phyloP scores from a whole-genome alignment of 1,140 invertebrate genomes.

The Drosophila miranda region DNA sequence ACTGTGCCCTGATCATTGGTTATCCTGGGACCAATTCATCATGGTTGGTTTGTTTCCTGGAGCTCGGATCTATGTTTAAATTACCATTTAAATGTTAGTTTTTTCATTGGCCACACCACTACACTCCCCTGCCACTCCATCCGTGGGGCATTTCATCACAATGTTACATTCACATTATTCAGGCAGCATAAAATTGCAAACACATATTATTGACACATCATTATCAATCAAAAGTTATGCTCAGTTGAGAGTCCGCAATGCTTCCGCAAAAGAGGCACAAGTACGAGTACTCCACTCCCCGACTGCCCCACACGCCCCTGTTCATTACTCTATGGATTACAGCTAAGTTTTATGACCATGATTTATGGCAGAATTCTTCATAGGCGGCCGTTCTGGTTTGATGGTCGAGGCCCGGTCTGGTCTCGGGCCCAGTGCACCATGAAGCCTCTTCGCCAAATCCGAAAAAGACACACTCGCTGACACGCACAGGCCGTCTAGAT shows the following conservation, averaged over 20 bases:
- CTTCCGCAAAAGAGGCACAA: conserved; percentile 40
- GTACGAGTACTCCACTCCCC: conserved; percentile 8
- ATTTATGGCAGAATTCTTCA: conserved; percentile 78
- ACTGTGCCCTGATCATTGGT: conserved; percentile 25
- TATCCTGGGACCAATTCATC: conserved; percentile 16
- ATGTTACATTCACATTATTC: conserved; percentile 48
- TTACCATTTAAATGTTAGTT: conserved; percentile 51
- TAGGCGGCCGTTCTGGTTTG: conserved; percentile 80
- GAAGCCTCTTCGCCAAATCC: conserved; percentile 44
- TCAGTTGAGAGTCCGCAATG: conserved; percentile 44
- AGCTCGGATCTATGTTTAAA: conserved; percentile 51
- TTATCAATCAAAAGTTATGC: conserved; percentile 73
- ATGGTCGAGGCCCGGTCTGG: conserved; percentile 32
- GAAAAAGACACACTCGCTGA: conserved; percentile 54
- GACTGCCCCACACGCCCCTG: background rate
- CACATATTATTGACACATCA: conserved; percentile 79
- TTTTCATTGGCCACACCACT: conserved; percentile 1
- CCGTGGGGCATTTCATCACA: conserved; percentile 42
- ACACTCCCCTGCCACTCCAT: background rate
- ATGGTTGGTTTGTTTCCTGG: conserved; percentile 30
- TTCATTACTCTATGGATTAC: conserved; percentile 22
- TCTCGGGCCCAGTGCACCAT: conserved; percentile 54
- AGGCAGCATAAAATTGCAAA: conserved; percentile 73
- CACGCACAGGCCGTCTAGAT: conserved; percentile 49
- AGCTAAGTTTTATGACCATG: conserved; percentile 71